Base-by-base conservation (phyloP, 2,888 invertebrate genomes). In the Euphydryas editha region DNA sequence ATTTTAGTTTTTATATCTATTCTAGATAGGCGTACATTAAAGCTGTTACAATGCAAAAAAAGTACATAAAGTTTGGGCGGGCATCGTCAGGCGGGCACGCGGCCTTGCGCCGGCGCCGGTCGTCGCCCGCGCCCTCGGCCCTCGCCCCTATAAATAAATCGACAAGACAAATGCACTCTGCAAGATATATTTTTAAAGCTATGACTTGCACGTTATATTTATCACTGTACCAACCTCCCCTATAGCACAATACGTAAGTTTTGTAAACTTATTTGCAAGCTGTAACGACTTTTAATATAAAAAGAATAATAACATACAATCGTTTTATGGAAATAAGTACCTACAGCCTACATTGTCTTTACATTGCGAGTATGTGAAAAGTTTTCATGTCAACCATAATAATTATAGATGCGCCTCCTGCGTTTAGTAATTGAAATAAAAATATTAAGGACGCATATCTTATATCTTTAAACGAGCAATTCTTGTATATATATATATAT, bases 101-200 rank as follows among this genome's bases (percentile, higher is more conserved):
- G 72, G 73, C 73, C 75, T 72, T 73, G 72, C 69, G 68, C 61
- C 62, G 68, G 80, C 73, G 65, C 71, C 78, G 77, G 77, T 76
- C 77, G 75, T 65, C 78, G 78, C 64, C 72, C 74, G 75, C 66
- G 63, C 73, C 68, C 65, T 51, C 67, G 70, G 61, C 66, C 75
- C 70, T 80, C 82, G 77, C 78, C 83, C 85, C 85, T 88, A 88
- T 87, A 87, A 88, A 88, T 88, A 89, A 81, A 81, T 82, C 81
- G 76, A 79, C 83, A 83, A 83, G 78, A 80, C 79, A 80, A 80
- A 87, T 88, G 87, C 87, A 87, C 83, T 82, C 78, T 64, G 78
- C 76, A 77, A 66, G 76, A 81, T 80, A 80, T 81, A 81, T 81
- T 80, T 81, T 81, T 81, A 82, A 83, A 79, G 77, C 78, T 78